Evolutionary conservation across 2,888 invertebrate genomes (phyloP).

Genomic region (Metellina segmentata): DNA sequence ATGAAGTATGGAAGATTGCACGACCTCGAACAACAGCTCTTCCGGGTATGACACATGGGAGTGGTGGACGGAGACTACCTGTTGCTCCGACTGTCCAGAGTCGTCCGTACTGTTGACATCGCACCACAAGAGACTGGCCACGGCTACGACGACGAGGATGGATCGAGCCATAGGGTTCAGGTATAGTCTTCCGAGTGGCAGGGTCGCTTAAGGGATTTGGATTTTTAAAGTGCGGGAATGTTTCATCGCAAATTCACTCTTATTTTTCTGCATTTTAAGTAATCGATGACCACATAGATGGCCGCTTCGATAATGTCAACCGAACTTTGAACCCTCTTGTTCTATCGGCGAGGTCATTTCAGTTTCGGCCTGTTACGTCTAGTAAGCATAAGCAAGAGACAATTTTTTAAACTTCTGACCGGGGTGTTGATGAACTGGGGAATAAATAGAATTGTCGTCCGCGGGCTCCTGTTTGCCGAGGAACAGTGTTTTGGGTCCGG

Average conservation of each 20-base stretch:
- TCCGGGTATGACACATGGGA: background rate
- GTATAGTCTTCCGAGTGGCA: too few relatives aligned
- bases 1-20: background rate
- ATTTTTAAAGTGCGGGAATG: background rate
- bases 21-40: background rate
- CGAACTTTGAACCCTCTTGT: too few relatives aligned
- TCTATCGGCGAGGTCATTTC: too few relatives aligned
- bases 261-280: background rate
- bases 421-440: too few relatives aligned
- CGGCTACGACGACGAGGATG: background rate
- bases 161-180: background rate
- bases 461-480: too few relatives aligned
- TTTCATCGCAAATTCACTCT: background rate
- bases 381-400: too few relatives aligned
- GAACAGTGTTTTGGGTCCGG: too few relatives aligned
- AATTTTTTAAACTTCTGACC: too few relatives aligned
- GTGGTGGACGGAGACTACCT: background rate
- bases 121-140: background rate
- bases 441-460: too few relatives aligned
- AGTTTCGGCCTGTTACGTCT: too few relatives aligned
- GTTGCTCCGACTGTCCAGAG: background rate
- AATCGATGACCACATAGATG: background rate
- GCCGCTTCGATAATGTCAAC: too few relatives aligned
- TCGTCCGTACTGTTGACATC: background rate
- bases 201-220: too few relatives aligned